Percentiles rank a stretch among this genome's conserved stretches.
These are phyloP conservation scores for rat (Rattus norvegicus) DNA, from an alignment of 2,113 vertebrate species.

Conservation along the genomic window GRCr8 NC_086022.1:82960001-82960500, in stretches of 20 bases:
- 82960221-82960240: constrained; percentile 16
- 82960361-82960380: neutral
- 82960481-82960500: neutral
- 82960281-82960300: neutral
- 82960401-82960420: neutral
- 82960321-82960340: too few relatives aligned
- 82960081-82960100: too few relatives aligned
- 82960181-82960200: too few relatives aligned
- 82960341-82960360: neutral
- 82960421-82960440: neutral
- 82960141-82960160: neutral
- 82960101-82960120: neutral
- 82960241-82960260: neutral
- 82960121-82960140: neutral
- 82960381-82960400: too few relatives aligned
- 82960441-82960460: neutral
- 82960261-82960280: neutral
- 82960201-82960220: neutral
- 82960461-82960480: neutral
- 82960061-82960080: neutral
- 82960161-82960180: neutral
- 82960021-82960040: neutral
- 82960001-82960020: neutral
- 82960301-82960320: neutral
- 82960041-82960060: neutral